Conservation (phyloP, 2,797 vertebrate genomes). For the Meriones psammophilus region DNA sequence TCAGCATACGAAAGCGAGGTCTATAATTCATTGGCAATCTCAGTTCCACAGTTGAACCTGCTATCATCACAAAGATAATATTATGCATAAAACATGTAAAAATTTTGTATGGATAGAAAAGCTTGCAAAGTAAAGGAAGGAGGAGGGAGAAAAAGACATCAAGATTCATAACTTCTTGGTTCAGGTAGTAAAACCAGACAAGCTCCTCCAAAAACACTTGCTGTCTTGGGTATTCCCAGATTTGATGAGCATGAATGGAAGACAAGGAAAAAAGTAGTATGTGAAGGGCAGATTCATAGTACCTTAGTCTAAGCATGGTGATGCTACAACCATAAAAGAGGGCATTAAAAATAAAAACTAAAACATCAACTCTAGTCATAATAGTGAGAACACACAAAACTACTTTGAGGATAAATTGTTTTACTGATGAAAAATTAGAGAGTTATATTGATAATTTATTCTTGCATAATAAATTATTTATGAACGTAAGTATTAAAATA, state of each 20-base stretch:
- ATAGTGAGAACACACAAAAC: not conserved
- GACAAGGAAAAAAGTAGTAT: not conserved
- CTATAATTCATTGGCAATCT: not conserved
- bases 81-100: not conserved
- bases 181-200: not conserved
- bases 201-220: not conserved
- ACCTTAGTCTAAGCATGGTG: not conserved
- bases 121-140: not conserved
- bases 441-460: slow-evolving; percentile 23
- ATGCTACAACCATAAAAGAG: not conserved
- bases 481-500: slow-evolving; percentile 48
- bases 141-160: not conserved
- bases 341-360: not conserved
- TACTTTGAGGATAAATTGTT: not conserved
- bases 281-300: not conserved
- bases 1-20: not conserved
- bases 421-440: not conserved
- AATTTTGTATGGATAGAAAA: not conserved
- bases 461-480: not conserved
- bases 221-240: not conserved
- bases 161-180: not conserved
- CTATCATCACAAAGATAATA: not conserved
- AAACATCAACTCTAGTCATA: not conserved
- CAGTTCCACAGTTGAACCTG: not conserved
- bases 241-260: not conserved